These are phyloP conservation scores for Sisyra terminalis DNA, from an alignment of 2,888 invertebrate species.

Conservation along the genomic window DNA sequence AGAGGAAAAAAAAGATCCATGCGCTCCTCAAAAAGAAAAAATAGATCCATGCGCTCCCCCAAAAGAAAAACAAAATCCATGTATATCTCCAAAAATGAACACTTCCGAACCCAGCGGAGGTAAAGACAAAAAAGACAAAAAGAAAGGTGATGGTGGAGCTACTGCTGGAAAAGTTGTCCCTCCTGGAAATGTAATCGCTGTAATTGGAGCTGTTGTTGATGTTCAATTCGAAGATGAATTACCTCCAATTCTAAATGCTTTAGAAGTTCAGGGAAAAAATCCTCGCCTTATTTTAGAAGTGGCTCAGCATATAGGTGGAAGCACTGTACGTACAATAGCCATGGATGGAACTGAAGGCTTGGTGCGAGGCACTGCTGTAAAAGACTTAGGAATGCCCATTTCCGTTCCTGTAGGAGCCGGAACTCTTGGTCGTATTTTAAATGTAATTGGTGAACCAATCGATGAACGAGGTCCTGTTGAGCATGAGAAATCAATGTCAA, in stretches of 20 bases:
- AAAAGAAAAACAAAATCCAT: too few relatives aligned
- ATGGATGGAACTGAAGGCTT: conserved; percentile 91
- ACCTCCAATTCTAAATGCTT: conserved; percentile 85
- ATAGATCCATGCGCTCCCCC: too few relatives aligned
- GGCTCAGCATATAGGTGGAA: conserved; percentile 43
- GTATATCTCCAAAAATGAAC: too few relatives aligned
- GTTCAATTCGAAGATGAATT: conserved; percentile 73
- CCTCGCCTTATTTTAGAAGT: conserved; percentile 69
- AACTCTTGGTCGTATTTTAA: conserved; percentile 84
- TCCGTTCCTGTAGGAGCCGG: conserved; percentile 84
- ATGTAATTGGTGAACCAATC: conserved; percentile 79
- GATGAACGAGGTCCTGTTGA: conserved; percentile 83
- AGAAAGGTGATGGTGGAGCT: too few relatives aligned
- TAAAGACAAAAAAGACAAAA: too few relatives aligned
- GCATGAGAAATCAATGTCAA: conserved; percentile 59
- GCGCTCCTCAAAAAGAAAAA: too few relatives aligned
- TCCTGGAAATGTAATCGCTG: conserved; percentile 65
- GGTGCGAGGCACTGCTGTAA: conserved; percentile 64
- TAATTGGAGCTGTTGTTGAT: conserved; percentile 95
- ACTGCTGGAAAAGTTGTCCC: too few relatives aligned
- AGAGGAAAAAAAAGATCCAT: too few relatives aligned
- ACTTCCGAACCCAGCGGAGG: too few relatives aligned
- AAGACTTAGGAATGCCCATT: conserved; percentile 76
- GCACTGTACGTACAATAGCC: conserved; percentile 78
- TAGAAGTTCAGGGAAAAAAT: conserved; percentile 74